Conservation (phyloP, 2,113 vertebrate species). For the Oreotrochilus melanogaster region DNA sequence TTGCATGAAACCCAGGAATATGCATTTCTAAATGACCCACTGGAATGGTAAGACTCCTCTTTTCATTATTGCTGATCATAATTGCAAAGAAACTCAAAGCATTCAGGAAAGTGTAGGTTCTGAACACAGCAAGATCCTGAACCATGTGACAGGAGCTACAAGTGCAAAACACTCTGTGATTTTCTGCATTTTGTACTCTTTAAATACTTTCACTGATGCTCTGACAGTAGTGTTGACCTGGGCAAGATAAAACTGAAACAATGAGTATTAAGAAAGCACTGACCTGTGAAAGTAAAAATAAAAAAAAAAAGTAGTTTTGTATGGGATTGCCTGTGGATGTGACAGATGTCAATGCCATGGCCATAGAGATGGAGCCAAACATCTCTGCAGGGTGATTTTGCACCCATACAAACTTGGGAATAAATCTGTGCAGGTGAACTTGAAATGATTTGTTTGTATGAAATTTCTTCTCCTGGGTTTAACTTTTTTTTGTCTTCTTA, state of each 20-base stretch:
- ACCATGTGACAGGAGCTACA: background rate
- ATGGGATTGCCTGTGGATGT: background rate
- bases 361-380: background rate
- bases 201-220: background rate
- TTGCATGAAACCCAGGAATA: background rate
- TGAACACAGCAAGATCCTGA: background rate
- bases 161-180: background rate
- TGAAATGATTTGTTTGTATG: background rate
- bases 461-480: background rate
- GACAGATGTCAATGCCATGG: background rate
- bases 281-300: background rate
- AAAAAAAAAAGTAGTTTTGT: background rate
- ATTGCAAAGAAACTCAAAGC: background rate
- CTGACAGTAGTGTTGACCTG: background rate
- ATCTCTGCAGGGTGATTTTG: background rate
- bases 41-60: background rate
- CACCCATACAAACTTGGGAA: background rate
- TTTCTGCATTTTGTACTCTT: background rate
- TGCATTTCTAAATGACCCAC: background rate
- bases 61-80: background rate
- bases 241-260: background rate
- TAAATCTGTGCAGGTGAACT: background rate
- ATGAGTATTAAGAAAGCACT: background rate
- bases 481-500: background rate
- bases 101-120: background rate